Evolutionary conservation across 2,888 invertebrate genomes (phyloP).

Genomic region (Himalopsyche japonica): DNA sequence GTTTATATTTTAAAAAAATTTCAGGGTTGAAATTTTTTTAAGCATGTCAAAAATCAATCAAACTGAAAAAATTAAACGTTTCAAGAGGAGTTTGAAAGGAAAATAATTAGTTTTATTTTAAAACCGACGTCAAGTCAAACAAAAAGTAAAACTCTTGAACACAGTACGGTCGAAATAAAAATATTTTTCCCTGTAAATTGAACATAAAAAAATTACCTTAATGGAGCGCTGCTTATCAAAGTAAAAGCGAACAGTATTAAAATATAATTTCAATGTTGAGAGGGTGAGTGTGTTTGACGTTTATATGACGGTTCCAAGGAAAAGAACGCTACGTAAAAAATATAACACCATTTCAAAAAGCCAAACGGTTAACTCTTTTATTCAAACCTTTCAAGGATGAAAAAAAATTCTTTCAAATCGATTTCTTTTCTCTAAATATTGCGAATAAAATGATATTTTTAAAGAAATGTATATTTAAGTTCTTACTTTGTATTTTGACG

Average conservation of each 20-base stretch:
- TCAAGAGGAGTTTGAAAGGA: no score
- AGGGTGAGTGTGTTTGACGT: not conserved
- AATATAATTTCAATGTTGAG: conserved; percentile 20
- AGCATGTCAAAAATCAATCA: no score
- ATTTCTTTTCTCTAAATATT: not conserved
- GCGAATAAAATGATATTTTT: not conserved
- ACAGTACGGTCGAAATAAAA: not conserved
- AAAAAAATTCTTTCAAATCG: not conserved
- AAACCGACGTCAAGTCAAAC: not conserved
- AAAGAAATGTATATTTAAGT: not conserved
- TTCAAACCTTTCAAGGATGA: no score
- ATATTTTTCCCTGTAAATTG: not conserved
- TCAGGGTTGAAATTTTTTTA: no score
- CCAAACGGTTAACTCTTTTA: no score
- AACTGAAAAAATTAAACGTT: no score
- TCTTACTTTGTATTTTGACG: not conserved
- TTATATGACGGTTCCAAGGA: not conserved
- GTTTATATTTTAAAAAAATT: no score
- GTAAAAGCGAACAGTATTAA: conserved; percentile 7
- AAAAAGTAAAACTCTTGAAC: not conserved
- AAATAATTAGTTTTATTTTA: not conserved
- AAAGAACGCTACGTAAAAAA: not conserved
- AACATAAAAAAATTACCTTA: not conserved
- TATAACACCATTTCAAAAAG: not conserved
- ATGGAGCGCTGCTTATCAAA: not conserved